These are phyloP conservation scores for Nysson spinosus DNA, from an alignment of 2,888 invertebrate species.

Conservation along the genomic window DNA sequence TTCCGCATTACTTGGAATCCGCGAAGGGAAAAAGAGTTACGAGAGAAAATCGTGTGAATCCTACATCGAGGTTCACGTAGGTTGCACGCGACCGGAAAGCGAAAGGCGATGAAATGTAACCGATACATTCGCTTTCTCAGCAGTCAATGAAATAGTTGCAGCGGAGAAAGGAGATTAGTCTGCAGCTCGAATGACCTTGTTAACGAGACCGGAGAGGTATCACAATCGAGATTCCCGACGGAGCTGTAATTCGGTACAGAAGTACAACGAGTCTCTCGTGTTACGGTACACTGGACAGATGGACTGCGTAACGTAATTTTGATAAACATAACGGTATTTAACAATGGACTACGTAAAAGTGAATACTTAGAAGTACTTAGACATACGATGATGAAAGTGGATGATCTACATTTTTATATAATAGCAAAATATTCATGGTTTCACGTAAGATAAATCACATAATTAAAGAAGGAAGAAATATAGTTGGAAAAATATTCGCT, in stretches of 20 bases:
- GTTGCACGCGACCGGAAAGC: constrained; percentile 55
- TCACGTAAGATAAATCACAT: no score
- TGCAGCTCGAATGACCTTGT: constrained; percentile 41
- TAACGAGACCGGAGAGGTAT: constrained; percentile 41
- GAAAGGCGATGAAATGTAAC: constrained; percentile 59
- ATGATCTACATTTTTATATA: no score
- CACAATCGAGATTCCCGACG: no score
- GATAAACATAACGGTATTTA: no score
- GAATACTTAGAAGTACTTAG: no score
- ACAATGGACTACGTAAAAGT: no score
- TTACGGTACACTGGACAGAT: constrained; percentile 18
- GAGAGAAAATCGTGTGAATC: not conserved
- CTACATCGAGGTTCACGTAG: constrained; percentile 10
- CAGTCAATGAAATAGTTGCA: constrained; percentile 53
- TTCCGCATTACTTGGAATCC: no score
- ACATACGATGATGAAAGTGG: no score
- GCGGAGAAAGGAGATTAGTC: constrained; percentile 43
- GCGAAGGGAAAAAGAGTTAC: constrained; percentile 21
- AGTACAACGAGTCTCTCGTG: constrained; percentile 24
- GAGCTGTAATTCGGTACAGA: constrained; percentile 27
- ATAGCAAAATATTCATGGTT: no score
- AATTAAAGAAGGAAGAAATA: no score
- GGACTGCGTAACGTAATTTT: no score
- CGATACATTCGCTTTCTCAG: constrained; percentile 44
- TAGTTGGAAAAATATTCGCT: no score